Base-by-base conservation (phyloP, 2,113 vertebrate genomes). In the Chunga burmeisteri region DNA sequence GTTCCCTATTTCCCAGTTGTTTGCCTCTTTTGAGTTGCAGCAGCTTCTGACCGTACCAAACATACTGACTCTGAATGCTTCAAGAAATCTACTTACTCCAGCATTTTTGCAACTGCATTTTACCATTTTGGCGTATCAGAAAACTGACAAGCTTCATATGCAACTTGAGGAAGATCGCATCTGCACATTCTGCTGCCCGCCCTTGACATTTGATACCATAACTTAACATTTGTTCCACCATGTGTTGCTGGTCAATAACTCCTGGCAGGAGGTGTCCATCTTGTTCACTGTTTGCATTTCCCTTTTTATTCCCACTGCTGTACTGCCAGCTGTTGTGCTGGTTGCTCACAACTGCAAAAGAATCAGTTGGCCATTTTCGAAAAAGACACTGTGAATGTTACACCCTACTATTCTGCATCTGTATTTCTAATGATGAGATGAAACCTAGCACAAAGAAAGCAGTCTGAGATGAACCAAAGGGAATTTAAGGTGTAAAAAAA, bases 231-330 rank as follows among this genome's bases (percentile, higher is more conserved):
- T 97, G 96, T 91, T 96, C 66, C 58, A 80, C 90, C 96, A 96
- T 92, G 94, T 97, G 96, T 95, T 96, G 94, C 90, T 92, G 94
- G 93, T 95, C 96, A 95, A 22, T 94, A 89, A 90, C 66, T 95
- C 73, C 89, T 77, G 84, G 91, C 91, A 92, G 95, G 91, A 95
- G 61, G 40, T 72, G 73, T 79, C 49, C 0, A 10, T 75, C 86
- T 91, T 66, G 56, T 91, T 95, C 52, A 34, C 84, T 82, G 78
- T 80, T 91, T 83, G 66, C 47, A 53, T 91, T 96, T 94, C 59
- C 87, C 55, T 82, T 85, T 92, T 90, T 52, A 47, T 74, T 91
- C 77, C 67, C 0, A 0, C 87, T 94, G 88, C 88, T 67, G 66
- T 70, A 68, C 52, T 73, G 71, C 95, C 94, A 94, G 95, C 91